Evolutionary conservation across 2,888 invertebrate genomes (phyloP), one percentile per base, ranked within the genome.

Genomic region (Thumatha senex): DNA sequence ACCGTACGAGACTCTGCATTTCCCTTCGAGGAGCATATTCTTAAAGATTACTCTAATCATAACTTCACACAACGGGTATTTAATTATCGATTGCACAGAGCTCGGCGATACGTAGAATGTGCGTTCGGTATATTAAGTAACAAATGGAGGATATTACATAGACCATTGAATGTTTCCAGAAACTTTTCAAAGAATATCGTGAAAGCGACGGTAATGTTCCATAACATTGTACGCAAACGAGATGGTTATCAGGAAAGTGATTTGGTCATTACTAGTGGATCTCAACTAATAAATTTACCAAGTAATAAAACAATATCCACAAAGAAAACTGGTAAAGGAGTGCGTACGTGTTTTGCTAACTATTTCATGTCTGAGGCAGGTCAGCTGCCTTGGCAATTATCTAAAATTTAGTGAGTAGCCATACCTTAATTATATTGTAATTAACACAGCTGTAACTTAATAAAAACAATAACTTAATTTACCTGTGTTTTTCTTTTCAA

Each of bases 61-160:
- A 35, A 35, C 35, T 35, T 13, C 5, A 12, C 12, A 12, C 7
- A 35, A 35, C 7, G 11, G 13, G 12, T 35, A 12, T 39, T 39
- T 35, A 43, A 43, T 13, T 43, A 43, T 15, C 11, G 35, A n/a
- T 35, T 43, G 30, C n/a, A 18, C 10, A 15, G 43, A 24, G 43
- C 43, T 11, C 34, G 43, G 24, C 43, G 43, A 10, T 43, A 13
- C 34, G 14, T 43, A 9, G 43, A 43, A 43, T 43, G 43, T 12
- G 14, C 34, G 2, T 43, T 35, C 18, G 35, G 43, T n/a, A 35
- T 43, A 35, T 18, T 43, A 9, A 24, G 18, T n/a, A 43, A 34
- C 11, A 43, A 43, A 35, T 43, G 43, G 43, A 34, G 35, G 9
- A 43, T 43, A 18, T 43, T 43, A 7, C 43, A 43, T 15, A 8